A percentile compares a stretch with the other conserved stretches of the same genome.
These are phyloP conservation scores for Artibeus lituratus DNA, from an alignment of 2,797 vertebrate genomes.

Conservation along the genomic window DNA sequence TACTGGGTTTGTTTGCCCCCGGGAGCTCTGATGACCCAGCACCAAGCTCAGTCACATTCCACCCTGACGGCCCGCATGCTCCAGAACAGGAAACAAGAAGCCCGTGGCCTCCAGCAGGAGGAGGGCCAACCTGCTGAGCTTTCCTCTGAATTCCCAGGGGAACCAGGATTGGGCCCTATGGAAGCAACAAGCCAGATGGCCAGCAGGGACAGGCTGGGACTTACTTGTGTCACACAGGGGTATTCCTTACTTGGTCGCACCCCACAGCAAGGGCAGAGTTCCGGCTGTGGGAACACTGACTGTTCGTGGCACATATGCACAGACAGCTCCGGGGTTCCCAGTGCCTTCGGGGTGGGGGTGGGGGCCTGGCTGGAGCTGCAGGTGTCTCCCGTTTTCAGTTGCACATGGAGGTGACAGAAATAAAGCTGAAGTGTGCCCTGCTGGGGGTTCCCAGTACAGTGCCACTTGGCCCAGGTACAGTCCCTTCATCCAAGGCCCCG, in stretches of 20 bases:
- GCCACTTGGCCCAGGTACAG: not conserved
- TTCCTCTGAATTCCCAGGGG: not conserved
- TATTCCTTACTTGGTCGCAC: not conserved
- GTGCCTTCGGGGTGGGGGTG: fast-evolving
- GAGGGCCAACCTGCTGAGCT: not conserved
- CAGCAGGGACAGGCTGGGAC: not conserved
- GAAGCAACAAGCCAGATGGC: not conserved
- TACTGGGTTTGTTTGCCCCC: not conserved
- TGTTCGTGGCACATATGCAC: fast-evolving
- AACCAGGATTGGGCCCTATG: fast-evolving
- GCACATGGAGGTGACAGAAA: not conserved
- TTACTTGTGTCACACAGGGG: too few species aligned
- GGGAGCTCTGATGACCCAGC: not conserved
- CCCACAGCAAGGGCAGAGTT: not conserved
- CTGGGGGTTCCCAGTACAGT: not conserved
- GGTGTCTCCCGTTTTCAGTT: not conserved
- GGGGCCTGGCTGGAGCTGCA: not conserved
- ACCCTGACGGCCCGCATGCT: not conserved
- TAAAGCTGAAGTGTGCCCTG: fast-evolving
- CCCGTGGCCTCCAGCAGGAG: fast-evolving
- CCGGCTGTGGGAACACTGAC: fast-evolving
- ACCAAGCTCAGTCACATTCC: not conserved
- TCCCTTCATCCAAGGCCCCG: fast-evolving
- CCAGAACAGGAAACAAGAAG: not conserved
- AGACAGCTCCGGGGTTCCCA: not conserved